Percentiles rank a stretch among this genome's conserved stretches.
Evolutionary conservation across 2,888 invertebrate genomes (phyloP).

Genomic region (Netelia inedita): DNA sequence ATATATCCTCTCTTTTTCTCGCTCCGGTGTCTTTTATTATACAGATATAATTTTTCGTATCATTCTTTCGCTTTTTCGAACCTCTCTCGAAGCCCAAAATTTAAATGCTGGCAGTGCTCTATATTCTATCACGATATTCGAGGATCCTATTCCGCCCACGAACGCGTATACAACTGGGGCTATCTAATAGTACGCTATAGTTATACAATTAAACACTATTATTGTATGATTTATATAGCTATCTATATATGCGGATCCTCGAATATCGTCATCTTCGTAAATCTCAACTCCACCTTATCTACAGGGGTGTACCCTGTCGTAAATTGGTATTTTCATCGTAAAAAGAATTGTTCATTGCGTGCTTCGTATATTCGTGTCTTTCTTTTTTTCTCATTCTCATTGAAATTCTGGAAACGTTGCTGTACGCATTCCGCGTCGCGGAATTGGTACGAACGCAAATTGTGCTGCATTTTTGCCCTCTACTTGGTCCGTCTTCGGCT

Average conservation of each 20-base stretch:
- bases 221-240: conserved; percentile 53
- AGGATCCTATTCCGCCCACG: conserved; percentile 19
- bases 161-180: conserved; percentile 29
- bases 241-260: conserved; percentile 39
- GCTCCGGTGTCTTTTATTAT: conserved; percentile 18
- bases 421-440: conserved; percentile 45
- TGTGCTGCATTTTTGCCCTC: conserved; percentile 1
- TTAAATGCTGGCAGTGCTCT: conserved; percentile 20
- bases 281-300: conserved; percentile 4
- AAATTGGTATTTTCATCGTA: conserved; percentile 10
- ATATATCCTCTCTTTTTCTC: conserved; percentile 1
- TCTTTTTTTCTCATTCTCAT: conserved; percentile 33
- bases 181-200: conserved; percentile 42
- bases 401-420: conserved; percentile 54
- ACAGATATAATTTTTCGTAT: conserved; percentile 36
- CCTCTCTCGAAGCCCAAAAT: conserved; percentile 25
- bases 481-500: conserved; percentile 8
- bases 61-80: conserved; percentile 14
- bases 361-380: conserved; percentile 9
- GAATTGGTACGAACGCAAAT: conserved; percentile 61
- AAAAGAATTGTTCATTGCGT: conserved; percentile 6
- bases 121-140: conserved; percentile 36
- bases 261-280: conserved; percentile 43
- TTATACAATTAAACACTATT: conserved; percentile 56
- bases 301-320: not conserved